Evolutionary conservation across 1,140 invertebrate genomes (phyloP).

Genomic region (Drosophila micromelanica): DNA sequence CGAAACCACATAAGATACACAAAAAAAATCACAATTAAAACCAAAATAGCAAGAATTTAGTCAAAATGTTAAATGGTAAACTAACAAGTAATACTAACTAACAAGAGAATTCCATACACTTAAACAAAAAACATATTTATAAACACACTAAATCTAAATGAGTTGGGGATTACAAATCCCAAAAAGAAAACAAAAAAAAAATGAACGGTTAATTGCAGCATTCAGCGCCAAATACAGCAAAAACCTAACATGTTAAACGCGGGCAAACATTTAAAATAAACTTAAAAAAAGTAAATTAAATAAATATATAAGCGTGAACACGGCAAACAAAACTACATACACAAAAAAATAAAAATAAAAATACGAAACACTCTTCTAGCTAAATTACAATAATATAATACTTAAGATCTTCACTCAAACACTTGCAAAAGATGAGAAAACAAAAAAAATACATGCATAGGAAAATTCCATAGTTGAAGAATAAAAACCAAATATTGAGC

Average conservation of each 20-base stretch:
- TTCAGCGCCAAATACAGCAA: constrained; percentile 46
- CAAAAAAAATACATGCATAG: constrained; percentile 31
- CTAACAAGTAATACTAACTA: constrained; percentile 48
- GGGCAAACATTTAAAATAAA: constrained; percentile 55
- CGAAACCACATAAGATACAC: constrained; percentile 45
- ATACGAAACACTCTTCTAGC: constrained; percentile 60
- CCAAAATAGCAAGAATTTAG: constrained; percentile 74
- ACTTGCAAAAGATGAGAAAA: constrained; percentile 38
- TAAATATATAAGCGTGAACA: constrained; percentile 50
- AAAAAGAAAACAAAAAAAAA: constrained; percentile 1
- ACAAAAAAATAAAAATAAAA: constrained; percentile 45
- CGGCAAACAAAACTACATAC: constrained; percentile 36
- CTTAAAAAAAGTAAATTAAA: constrained; percentile 39
- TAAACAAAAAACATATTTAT: constrained; percentile 34
- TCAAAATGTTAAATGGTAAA: constrained; percentile 80
- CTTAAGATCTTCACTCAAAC: constrained; percentile 73
- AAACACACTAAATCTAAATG: constrained; percentile 37
- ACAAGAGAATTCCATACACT: constrained; percentile 51
- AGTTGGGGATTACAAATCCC: constrained; percentile 40
- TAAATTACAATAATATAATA: constrained; percentile 78
- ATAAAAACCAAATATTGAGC: constrained; percentile 47
- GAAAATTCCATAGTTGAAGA: constrained; percentile 60
- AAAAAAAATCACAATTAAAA: constrained; percentile 31
- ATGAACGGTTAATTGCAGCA: constrained; percentile 29
- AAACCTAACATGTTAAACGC: constrained; percentile 54